phyloP scores from a whole-genome alignment of 1,140 invertebrate genomes.

The Dreissena polymorpha region DNA sequence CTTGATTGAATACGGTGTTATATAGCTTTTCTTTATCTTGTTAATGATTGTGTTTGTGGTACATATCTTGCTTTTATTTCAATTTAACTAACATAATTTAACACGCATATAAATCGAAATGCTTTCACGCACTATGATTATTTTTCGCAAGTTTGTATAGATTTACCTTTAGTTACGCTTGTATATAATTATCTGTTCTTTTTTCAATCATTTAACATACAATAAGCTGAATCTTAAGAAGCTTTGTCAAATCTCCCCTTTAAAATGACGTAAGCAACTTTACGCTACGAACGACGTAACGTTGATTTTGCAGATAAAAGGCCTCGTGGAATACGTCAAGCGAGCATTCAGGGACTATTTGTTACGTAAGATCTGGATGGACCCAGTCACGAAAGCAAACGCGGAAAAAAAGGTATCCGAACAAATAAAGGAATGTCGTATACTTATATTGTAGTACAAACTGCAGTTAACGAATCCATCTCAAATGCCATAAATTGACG shows the following conservation, averaged over 20 bases:
- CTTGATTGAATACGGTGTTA: too few species aligned
- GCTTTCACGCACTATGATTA: too few species aligned
- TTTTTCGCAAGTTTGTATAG: too few species aligned
- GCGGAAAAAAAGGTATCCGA: conserved; percentile 87
- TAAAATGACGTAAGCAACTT: background rate
- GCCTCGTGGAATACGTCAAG: conserved; percentile 93
- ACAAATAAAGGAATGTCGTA: background rate
- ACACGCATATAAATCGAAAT: too few species aligned
- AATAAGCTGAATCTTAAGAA: background rate
- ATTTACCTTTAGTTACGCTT: too few species aligned
- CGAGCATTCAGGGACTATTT: conserved; percentile 93
- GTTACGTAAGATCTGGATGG: conserved; percentile 94
- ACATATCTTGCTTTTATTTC: too few species aligned
- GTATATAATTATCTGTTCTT: background rate
- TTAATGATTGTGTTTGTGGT: too few species aligned
- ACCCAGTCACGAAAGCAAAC: conserved; percentile 88
- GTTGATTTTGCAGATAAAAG: conserved; percentile 85
- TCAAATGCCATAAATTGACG: too few species aligned
- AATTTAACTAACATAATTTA: too few species aligned
- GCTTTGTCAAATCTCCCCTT: background rate
- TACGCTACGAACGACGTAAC: background rate
- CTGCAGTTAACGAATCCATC: too few species aligned
- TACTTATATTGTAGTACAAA: too few species aligned
- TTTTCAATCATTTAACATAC: background rate
- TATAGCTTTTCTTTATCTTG: too few species aligned